Conservation (phyloP, 2,888 invertebrate genomes). For the Epsilonema sp. region DNA sequence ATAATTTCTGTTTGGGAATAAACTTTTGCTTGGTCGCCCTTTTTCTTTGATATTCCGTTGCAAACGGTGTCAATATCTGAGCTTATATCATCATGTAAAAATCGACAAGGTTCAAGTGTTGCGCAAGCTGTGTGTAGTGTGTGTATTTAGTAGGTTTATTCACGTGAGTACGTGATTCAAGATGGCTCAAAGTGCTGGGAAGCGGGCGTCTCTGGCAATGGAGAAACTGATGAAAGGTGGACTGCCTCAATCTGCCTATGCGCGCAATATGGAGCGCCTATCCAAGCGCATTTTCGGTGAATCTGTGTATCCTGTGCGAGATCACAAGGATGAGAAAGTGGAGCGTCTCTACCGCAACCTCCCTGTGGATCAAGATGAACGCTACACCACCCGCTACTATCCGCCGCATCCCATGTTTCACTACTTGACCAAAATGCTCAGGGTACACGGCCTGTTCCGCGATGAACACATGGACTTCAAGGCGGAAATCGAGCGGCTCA, state of each 20-base stretch:
- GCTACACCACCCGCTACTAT: background rate
- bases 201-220: too few species aligned
- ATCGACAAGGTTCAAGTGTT: too few species aligned
- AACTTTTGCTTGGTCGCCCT: too few species aligned
- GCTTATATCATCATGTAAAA: too few species aligned
- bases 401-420: constrained; percentile 9
- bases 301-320: background rate
- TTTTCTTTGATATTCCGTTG: too few species aligned
- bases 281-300: constrained; percentile 5
- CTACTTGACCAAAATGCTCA: constrained; percentile 33
- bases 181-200: too few species aligned
- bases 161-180: too few species aligned
- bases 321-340: background rate
- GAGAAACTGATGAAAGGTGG: too few species aligned
- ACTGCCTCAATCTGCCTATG: background rate
- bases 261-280: background rate
- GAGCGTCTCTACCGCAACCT: background rate
- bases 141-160: too few species aligned
- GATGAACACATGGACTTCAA: constrained; percentile 74
- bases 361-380: constrained; percentile 1
- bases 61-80: too few species aligned
- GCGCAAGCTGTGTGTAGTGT: too few species aligned
- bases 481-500: constrained; percentile 58
- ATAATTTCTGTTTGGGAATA: too few species aligned
- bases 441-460: constrained; percentile 52